A percentile compares a stretch with the other conserved stretches of the same genome.
Evolutionary conservation across 2,797 vertebrate genomes (phyloP).

Genomic region (Lithobates pipiens): DNA sequence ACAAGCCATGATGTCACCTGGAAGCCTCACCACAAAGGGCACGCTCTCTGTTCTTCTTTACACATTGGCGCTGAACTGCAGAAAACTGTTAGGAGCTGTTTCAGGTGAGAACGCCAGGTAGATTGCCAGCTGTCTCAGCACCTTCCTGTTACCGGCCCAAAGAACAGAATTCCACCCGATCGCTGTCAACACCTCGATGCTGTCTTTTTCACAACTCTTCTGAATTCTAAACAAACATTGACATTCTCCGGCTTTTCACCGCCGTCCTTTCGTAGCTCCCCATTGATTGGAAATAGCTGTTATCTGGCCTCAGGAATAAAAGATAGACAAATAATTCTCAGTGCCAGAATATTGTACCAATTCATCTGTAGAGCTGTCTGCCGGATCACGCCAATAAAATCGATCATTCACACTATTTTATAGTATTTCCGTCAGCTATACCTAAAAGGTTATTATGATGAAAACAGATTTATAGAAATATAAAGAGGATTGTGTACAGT

Average conservation of each 20-base stretch:
- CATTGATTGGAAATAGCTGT: slow-evolving; percentile 27
- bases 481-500: neutral
- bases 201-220: slow-evolving; percentile 64
- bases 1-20: slow-evolving; percentile 60
- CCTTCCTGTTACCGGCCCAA: slow-evolving; percentile 59
- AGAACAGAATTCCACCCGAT: slow-evolving; percentile 57
- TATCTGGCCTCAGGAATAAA: slow-evolving; percentile 19
- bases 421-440: neutral
- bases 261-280: neutral
- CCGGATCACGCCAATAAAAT: neutral
- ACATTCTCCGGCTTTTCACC: slow-evolving; percentile 63
- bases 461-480: neutral
- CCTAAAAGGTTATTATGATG: neutral
- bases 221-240: slow-evolving; percentile 65
- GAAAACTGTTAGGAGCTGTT: slow-evolving; percentile 3
- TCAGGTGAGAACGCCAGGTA: slow-evolving; percentile 49
- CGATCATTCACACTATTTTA: neutral
- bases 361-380: slow-evolving; percentile 36
- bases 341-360: slow-evolving; percentile 18
- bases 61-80: slow-evolving; percentile 65
- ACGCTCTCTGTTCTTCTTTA: slow-evolving; percentile 47
- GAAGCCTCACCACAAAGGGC: slow-evolving; percentile 41
- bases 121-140: slow-evolving; percentile 48
- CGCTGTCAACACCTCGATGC: slow-evolving; percentile 63
- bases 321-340: slow-evolving; percentile 34